Base-by-base conservation (phyloP, 1,140 invertebrate genomes). In the Ostrea denselamellosa region DNA sequence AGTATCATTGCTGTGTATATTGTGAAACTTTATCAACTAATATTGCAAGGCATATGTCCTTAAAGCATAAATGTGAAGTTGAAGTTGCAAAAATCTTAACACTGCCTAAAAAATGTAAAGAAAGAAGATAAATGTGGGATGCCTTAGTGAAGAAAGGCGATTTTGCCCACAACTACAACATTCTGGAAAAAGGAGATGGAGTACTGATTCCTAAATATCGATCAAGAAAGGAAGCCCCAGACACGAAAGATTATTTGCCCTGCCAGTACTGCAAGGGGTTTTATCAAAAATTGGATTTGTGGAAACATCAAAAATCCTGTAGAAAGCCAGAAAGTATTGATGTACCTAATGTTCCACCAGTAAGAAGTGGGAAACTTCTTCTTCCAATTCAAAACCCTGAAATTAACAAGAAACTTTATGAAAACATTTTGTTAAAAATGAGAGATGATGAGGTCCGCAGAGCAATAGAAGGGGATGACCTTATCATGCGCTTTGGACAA, bases 121-220 rank as follows among this genome's bases (percentile, higher is more conserved):
- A 56, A 86, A 86, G 85, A 56, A 81, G 58, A 81, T 9, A 82
- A 19, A 12, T n/a, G n/a, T 86, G 68, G 68, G 22, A 12, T 56
- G 71, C 34, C 34, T 51, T 86, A 8, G 22, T 52, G 17, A 51
- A 71, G 9, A 83, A 87, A 83, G 86, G 86, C 12, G 25, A 87
- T 56, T 87, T 58, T 44, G 1, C 8, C 9, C 86, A 87, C 81
- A 87, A 87, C 51, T 34, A 52, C 14, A 83, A 83, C 8, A 77
- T 87, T 10, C 22, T 87, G 10, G 22, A 82, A 44, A 34, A 56
- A 44, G 86, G 86, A 19, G 9, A 62, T 25, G 86, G 86, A 19
- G 17, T 83, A 22, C 12, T 87, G 4, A 87, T 83, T 44, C 86
- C 86, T 58, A 87, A 87, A 62, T 87, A 87, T 28, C 44, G 86